Conservation (phyloP, 2,888 invertebrate species). For the Apantesis nais region DNA sequence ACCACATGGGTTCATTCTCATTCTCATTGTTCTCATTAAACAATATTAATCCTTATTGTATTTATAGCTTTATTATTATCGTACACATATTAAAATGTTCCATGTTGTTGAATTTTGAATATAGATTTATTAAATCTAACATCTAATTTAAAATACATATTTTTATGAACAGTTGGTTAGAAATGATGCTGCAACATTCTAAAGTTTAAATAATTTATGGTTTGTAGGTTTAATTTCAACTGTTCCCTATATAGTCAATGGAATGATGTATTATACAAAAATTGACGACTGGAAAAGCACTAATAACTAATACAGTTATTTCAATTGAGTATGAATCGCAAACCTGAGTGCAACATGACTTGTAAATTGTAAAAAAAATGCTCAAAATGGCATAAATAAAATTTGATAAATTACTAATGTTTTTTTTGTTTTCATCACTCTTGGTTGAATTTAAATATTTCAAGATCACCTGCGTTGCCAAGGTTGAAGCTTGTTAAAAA, state of each 20-base stretch:
- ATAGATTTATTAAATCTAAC: conserved; percentile 4
- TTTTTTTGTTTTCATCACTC: neutral
- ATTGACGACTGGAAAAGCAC: conserved; percentile 20
- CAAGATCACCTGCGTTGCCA: no score
- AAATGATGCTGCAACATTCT: conserved; percentile 1
- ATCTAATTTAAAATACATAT: conserved; percentile 1
- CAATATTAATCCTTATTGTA: neutral
- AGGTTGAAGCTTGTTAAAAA: no score
- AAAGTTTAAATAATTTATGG: conserved; percentile 8
- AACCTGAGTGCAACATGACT: conserved; percentile 27
- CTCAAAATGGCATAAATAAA: conserved; percentile 49
- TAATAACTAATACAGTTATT: conserved; percentile 20
- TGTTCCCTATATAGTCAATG: conserved; percentile 13
- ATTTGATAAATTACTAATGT: conserved; percentile 33
- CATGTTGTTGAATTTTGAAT: neutral
- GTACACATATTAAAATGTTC: neutral
- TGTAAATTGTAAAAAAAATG: conserved; percentile 41
- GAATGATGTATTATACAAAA: conserved; percentile 23
- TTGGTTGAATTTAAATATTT: neutral
- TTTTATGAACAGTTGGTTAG: conserved; percentile 1
- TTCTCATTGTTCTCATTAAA: neutral
- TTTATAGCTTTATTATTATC: neutral
- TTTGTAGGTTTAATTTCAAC: neutral
- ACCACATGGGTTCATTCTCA: no score
- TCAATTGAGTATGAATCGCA: conserved; percentile 30